Evolutionary conservation across 2,797 vertebrate genomes (phyloP).

Genomic region (Danio albolineatus): DNA sequence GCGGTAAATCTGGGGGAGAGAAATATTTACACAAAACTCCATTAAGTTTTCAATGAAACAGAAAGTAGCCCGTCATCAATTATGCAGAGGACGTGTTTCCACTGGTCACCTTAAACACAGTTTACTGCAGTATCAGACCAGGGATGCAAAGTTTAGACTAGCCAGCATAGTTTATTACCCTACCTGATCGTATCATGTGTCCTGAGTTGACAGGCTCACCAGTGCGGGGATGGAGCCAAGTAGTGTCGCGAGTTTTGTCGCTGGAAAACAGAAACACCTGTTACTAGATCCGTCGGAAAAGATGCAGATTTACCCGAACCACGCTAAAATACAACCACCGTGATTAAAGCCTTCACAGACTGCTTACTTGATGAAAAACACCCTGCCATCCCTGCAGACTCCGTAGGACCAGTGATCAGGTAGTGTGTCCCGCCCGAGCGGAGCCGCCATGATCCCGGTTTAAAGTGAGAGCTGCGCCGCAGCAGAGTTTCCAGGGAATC

Average conservation of each 20-base stretch:
- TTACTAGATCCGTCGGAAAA: slow-evolving; percentile 73
- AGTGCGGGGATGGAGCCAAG: slow-evolving; percentile 96
- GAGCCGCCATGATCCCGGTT: slow-evolving; percentile 89
- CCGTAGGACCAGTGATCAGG: slow-evolving; percentile 96
- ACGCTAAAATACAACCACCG: slow-evolving; percentile 21
- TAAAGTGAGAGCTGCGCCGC: slow-evolving; percentile 68
- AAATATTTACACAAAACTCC: slow-evolving; percentile 10
- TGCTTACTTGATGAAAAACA: slow-evolving; percentile 95
- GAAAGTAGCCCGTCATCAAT: slow-evolving; percentile 30
- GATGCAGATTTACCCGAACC: slow-evolving; percentile 13
- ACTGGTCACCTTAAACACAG: slow-evolving; percentile 25
- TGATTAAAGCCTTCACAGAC: not conserved
- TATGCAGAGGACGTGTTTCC: slow-evolving; percentile 33
- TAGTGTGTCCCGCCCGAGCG: slow-evolving; percentile 91
- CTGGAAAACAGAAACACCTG: slow-evolving; percentile 90
- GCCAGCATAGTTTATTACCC: not conserved
- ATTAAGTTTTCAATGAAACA: slow-evolving; percentile 39
- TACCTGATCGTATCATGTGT: slow-evolving; percentile 98
- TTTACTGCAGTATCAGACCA: not conserved
- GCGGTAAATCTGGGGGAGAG: slow-evolving; percentile 85
- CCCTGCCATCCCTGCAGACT: slow-evolving; percentile 92
- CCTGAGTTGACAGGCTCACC: slow-evolving; percentile 97
- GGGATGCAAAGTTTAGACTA: slow-evolving; percentile 29
- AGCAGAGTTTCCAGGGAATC: slow-evolving; percentile 75
- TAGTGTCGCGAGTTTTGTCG: slow-evolving; percentile 88